Conservation (phyloP, 2,888 invertebrate species). For the Drosophila demipolita region DNA sequence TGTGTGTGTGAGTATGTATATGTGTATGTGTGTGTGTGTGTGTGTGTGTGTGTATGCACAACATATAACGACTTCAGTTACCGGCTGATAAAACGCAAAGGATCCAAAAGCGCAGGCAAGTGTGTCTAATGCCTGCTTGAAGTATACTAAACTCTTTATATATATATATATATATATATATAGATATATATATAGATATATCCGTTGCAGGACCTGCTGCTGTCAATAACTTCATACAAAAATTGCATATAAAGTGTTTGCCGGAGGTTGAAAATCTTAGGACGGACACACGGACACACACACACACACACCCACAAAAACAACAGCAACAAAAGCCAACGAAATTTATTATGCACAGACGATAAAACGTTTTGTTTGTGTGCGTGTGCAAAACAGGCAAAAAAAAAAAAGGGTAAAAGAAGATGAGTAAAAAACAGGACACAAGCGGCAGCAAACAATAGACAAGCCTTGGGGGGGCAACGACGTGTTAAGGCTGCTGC, state of each 20-base stretch:
- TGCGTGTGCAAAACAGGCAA: constrained; percentile 23
- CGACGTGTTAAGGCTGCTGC: constrained; percentile 58
- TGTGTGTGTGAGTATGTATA: constrained; percentile 6
- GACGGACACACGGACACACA: not conserved
- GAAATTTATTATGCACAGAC: constrained; percentile 79
- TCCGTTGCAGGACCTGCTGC: constrained; percentile 36
- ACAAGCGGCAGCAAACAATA: constrained; percentile 64
- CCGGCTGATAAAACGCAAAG: constrained; percentile 45
- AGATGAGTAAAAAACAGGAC: constrained; percentile 21
- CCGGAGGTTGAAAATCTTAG: constrained; percentile 32
- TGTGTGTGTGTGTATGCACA: constrained; percentile 16
- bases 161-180: not conserved
- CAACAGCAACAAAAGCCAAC: constrained; percentile 45
- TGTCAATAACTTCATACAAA: constrained; percentile 70
- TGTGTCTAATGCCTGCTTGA: constrained; percentile 68
- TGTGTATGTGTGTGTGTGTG: constrained; percentile 16
- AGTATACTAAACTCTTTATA: constrained; percentile 1
- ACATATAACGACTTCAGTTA: constrained; percentile 70
- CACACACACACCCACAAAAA: constrained; percentile 10
- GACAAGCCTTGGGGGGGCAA: constrained; percentile 57
- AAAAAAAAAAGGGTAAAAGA: constrained; percentile 14
- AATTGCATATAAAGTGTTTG: constrained; percentile 48
- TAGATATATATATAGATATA: not conserved
- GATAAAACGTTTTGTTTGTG: constrained; percentile 74
- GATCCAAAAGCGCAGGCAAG: constrained; percentile 61